Evolutionary conservation across 2,888 invertebrate species (phyloP).

Genomic region (Rhingia rostrata): DNA sequence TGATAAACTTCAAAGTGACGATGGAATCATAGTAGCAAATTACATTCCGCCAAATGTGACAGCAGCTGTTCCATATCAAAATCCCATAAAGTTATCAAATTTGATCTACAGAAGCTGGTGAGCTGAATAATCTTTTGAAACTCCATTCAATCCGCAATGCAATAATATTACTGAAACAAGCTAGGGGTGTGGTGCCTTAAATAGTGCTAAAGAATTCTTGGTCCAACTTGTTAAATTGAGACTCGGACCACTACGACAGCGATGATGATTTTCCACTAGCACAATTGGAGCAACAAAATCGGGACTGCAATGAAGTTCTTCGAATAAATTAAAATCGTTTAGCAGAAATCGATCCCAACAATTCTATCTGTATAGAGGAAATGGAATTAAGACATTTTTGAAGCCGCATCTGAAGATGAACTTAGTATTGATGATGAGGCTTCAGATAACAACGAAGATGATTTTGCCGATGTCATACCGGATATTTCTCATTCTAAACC

Average conservation of each 20-base stretch:
- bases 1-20: constrained; percentile 6
- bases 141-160: constrained; percentile 55
- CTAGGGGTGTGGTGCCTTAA: constrained; percentile 39
- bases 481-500: too few relatives aligned
- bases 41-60: background rate
- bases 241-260: constrained; percentile 54
- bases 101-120: constrained; percentile 58
- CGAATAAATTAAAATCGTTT: constrained; percentile 49
- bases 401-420: constrained; percentile 26
- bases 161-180: constrained; percentile 55
- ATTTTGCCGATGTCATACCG: too few relatives aligned
- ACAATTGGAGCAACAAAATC: constrained; percentile 40
- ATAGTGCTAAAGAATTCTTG: constrained; percentile 50
- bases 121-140: constrained; percentile 54
- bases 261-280: constrained; percentile 57
- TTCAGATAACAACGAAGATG: background rate
- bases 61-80: constrained; percentile 7
- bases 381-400: constrained; percentile 57
- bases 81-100: constrained; percentile 46
- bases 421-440: constrained; percentile 23
- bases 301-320: constrained; percentile 61
- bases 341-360: constrained; percentile 40
- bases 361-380: constrained; percentile 45
- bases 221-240: constrained; percentile 53
- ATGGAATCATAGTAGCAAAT: background rate